Percentiles rank a stretch among this genome's conserved stretches.
Evolutionary conservation across 2,888 invertebrate genomes (phyloP).

Genomic region (Meganola albula): DNA sequence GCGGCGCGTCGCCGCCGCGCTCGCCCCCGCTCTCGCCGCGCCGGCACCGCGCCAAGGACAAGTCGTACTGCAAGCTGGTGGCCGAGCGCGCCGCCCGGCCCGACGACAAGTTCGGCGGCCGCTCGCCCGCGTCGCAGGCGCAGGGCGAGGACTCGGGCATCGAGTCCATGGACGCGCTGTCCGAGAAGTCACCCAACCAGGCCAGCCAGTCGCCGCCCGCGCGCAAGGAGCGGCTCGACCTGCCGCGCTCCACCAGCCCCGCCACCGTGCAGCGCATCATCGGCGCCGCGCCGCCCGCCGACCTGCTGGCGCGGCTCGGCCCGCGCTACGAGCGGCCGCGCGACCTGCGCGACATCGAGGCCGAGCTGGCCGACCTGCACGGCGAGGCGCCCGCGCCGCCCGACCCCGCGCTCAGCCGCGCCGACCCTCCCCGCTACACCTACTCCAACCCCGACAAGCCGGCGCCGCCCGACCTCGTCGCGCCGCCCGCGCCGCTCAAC

Average conservation of each 20-base stretch:
- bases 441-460: slow-evolving; percentile 85
- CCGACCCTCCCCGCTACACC: slow-evolving; percentile 86
- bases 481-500: slow-evolving; percentile 48
- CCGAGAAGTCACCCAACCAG: slow-evolving; percentile 94
- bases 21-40: slow-evolving; percentile 60
- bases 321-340: slow-evolving; percentile 56
- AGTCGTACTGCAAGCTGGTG: slow-evolving; percentile 76
- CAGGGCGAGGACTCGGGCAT: slow-evolving; percentile 94
- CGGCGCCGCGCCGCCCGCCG: slow-evolving; percentile 52
- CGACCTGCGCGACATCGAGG: slow-evolving; percentile 81
- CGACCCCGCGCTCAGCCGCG: slow-evolving; percentile 83
- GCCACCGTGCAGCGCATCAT: slow-evolving; percentile 70
- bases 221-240: slow-evolving; percentile 62
- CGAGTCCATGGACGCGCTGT: slow-evolving; percentile 95
- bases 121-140: slow-evolving; percentile 72
- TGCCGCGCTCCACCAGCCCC: slow-evolving; percentile 64
- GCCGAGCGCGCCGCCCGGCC: slow-evolving; percentile 59
- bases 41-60: slow-evolving; percentile 67
- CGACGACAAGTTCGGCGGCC: slow-evolving; percentile 54
- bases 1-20: not conserved
- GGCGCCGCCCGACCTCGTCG: slow-evolving; percentile 21
- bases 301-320: slow-evolving; percentile 46
- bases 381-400: slow-evolving; percentile 42
- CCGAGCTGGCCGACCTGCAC: slow-evolving; percentile 83
- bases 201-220: slow-evolving; percentile 84